Evolutionary conservation across 1,140 invertebrate species (phyloP).

Genomic region (Apis laboriosa): DNA sequence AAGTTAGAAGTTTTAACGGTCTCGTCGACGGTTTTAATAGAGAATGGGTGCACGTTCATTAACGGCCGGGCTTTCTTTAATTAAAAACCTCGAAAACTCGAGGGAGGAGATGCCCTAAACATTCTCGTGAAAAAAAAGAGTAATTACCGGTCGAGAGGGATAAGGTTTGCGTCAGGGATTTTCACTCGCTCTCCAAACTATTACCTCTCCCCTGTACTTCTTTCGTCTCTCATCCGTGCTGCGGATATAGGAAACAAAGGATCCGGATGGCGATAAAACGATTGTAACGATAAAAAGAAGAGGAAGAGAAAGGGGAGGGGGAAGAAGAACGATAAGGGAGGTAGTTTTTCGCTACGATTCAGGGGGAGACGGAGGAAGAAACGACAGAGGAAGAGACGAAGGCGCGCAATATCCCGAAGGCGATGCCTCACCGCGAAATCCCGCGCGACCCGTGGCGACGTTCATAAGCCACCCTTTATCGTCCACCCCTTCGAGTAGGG

Average conservation of each 20-base stretch:
- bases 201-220: neutral
- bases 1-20: neutral
- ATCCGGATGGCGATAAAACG: neutral
- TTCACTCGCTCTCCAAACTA: neutral
- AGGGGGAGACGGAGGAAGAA: neutral
- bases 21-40: constrained; percentile 18
- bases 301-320: no score
- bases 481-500: neutral
- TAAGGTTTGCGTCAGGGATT: no score
- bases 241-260: neutral
- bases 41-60: constrained; percentile 22
- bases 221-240: neutral
- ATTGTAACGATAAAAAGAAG: neutral
- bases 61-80: constrained; percentile 34
- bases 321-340: neutral
- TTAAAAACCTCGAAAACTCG: constrained; percentile 56
- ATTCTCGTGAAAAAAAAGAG: constrained; percentile 11
- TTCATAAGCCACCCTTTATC: constrained; percentile 55
- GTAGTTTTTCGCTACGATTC: neutral
- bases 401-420: constrained; percentile 28
- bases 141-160: constrained; percentile 5
- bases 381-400: neutral
- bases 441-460: constrained; percentile 32
- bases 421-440: constrained; percentile 34
- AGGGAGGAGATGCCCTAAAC: constrained; percentile 23